These are phyloP conservation scores for Gulo gulo DNA, from an alignment of 2,113 vertebrate species.

Conservation along the genomic window DNA sequence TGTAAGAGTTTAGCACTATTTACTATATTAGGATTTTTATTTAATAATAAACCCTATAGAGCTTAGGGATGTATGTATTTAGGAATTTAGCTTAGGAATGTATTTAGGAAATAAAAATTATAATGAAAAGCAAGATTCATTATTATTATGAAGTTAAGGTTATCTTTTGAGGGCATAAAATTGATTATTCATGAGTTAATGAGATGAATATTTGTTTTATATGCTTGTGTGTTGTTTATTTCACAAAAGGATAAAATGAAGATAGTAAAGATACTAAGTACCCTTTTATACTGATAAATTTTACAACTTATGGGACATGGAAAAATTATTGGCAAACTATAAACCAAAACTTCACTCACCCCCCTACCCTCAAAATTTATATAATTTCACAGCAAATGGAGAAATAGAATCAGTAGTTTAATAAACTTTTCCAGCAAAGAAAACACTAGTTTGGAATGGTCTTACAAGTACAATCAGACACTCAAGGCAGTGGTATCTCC, in stretches of 20 bases:
- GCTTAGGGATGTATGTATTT: neutral
- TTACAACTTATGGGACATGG: neutral
- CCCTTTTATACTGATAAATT: neutral
- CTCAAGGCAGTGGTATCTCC: neutral
- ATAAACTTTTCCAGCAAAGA: neutral
- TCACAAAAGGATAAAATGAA: neutral
- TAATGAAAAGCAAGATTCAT: constrained; percentile 36
- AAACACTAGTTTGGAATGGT: neutral
- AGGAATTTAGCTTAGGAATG: neutral
- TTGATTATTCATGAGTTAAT: constrained; percentile 43
- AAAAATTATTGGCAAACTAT: neutral
- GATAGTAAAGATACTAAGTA: neutral
- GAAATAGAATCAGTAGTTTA: constrained; percentile 20
- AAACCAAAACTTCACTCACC: neutral
- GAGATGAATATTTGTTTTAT: constrained; percentile 30
- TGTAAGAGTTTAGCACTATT: constrained; percentile 19
- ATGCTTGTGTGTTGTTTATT: neutral
- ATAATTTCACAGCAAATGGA: neutral
- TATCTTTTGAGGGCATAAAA: neutral
- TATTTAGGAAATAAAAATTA: constrained; percentile 35
- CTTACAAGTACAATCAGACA: neutral
- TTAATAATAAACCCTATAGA: neutral
- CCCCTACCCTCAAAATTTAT: neutral
- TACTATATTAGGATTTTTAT: neutral
- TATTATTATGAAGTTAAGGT: neutral